These are phyloP conservation scores for Diploscapter pachys DNA, from an alignment of 1,140 invertebrate genomes.

Conservation along the genomic window DNA sequence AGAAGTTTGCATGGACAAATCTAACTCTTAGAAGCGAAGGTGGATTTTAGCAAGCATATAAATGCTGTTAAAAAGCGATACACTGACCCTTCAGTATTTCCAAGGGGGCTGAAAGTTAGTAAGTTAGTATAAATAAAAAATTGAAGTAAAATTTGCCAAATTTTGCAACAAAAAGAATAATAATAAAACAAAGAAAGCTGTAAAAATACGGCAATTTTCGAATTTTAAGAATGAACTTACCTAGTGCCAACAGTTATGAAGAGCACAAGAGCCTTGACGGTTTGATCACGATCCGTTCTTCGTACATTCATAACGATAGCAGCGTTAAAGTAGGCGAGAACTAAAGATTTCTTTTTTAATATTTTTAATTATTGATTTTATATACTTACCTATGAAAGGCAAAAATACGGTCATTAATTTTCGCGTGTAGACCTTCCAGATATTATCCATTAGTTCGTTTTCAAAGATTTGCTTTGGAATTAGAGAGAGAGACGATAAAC, in stretches of 20 bases:
- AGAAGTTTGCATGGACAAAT: too few species aligned
- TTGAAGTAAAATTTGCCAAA: background rate
- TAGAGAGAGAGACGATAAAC: conserved; percentile 40
- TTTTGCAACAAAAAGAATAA: background rate
- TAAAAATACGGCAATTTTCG: conserved; percentile 1
- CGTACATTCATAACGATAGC: conserved; percentile 45
- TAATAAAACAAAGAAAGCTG: background rate
- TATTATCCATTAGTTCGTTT: conserved; percentile 37
- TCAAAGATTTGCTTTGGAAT: conserved; percentile 19
- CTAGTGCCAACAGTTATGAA: conserved; percentile 40
- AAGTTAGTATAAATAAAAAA: background rate
- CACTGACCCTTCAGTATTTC: conserved; percentile 14
- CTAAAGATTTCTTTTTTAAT: background rate
- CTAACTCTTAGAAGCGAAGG: too few species aligned
- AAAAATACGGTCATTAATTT: conserved; percentile 49
- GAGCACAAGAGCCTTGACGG: conserved; percentile 43
- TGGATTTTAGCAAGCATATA: too few species aligned
- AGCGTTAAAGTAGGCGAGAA: conserved; percentile 48
- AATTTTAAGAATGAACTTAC: conserved; percentile 23
- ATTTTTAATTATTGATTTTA: background rate
- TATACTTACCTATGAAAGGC: conserved; percentile 41
- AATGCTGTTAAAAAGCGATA: background rate
- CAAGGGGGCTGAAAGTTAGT: conserved; percentile 19
- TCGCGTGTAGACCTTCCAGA: conserved; percentile 48
- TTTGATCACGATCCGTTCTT: conserved; percentile 37